phyloP scores from a whole-genome alignment of 2,797 vertebrate species.

The Adelosebastes latens region DNA sequence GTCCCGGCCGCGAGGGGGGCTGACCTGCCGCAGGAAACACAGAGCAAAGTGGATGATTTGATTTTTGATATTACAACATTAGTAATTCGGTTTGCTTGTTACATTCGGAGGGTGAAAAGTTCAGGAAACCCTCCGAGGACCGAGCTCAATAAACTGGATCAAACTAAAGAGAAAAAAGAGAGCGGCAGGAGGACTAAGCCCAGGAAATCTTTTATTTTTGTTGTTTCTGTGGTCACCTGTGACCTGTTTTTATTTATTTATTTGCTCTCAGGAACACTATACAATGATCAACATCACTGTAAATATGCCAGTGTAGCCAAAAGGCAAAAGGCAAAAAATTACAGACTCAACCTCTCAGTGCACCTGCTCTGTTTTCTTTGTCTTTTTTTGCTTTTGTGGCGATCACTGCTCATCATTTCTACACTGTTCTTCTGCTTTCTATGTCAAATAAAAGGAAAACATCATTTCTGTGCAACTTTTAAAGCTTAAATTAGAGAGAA shows the following conservation, averaged over 20 bases:
- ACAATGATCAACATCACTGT: background rate
- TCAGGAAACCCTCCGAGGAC: background rate
- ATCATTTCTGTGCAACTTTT: background rate
- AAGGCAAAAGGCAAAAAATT: background rate
- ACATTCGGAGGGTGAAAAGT: background rate
- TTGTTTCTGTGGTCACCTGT: background rate
- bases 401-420: background rate
- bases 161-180: background rate
- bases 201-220: background rate
- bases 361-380: background rate
- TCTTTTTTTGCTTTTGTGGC: background rate
- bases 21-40: conserved; percentile 76
- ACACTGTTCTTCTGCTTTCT: background rate
- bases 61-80: background rate
- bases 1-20: conserved; percentile 91
- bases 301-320: background rate
- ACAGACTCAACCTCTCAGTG: background rate
- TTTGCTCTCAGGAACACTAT: background rate
- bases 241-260: background rate
- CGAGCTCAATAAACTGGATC: background rate
- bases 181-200: background rate
- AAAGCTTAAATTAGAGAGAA: background rate
- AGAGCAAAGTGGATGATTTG: background rate
- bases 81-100: background rate
- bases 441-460: background rate